These are phyloP conservation scores for Lineus longissimus DNA, from an alignment of 1,140 invertebrate species.

Conservation along the genomic window DNA sequence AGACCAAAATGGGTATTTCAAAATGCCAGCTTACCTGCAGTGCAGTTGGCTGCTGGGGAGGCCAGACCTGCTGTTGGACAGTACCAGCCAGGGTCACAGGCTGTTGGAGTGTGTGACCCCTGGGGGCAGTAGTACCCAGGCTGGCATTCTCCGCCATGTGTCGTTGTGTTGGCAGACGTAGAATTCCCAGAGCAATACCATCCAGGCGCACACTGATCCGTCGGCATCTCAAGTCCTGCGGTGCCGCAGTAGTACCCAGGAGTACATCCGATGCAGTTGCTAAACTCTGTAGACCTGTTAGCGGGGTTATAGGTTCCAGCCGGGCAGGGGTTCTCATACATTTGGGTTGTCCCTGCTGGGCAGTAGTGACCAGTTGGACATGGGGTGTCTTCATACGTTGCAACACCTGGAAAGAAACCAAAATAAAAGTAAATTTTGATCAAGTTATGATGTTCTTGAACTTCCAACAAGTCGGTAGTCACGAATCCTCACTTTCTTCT, in stretches of 20 bases:
- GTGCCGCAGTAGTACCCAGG: slow-evolving; percentile 36
- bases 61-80: slow-evolving; percentile 14
- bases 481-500: too few relatives aligned
- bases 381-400: slow-evolving; percentile 26
- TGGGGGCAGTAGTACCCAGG: slow-evolving; percentile 18
- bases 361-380: slow-evolving; percentile 46
- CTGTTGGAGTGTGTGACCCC: slow-evolving; percentile 8
- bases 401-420: slow-evolving; percentile 22
- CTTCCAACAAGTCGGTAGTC: too few relatives aligned
- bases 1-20: too few relatives aligned
- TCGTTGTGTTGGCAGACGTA: slow-evolving; percentile 14
- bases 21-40: slow-evolving; percentile 15
- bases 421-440: not conserved
- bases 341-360: slow-evolving; percentile 30
- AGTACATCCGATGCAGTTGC: slow-evolving; percentile 38
- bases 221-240: slow-evolving; percentile 28
- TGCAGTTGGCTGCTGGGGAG: slow-evolving; percentile 13
- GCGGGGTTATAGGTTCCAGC: slow-evolving; percentile 42
- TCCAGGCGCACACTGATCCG: slow-evolving; percentile 35
- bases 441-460: too few relatives aligned
- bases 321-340: slow-evolving; percentile 39
- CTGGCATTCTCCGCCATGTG: slow-evolving; percentile 17
- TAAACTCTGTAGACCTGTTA: slow-evolving; percentile 22
- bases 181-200: slow-evolving; percentile 15
- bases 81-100: slow-evolving; percentile 19